A percentile compares a stretch with the other conserved stretches of the same genome.
Conservation (phyloP, 2,113 vertebrate genomes). For the Grammomys surdaster region DNA sequence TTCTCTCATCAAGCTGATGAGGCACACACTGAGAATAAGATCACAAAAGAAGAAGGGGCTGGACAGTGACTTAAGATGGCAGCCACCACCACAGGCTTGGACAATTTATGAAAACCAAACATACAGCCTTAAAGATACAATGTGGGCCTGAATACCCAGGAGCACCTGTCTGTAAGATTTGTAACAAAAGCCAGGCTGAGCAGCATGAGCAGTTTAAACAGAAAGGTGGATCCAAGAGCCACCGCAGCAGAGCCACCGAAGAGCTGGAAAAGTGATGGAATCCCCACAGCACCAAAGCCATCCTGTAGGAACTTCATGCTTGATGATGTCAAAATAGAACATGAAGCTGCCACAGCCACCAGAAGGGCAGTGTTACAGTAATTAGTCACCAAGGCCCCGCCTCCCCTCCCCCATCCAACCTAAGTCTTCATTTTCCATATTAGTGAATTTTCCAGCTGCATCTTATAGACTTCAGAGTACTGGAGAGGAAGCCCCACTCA, state of each 20-base stretch:
- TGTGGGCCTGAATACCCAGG: background rate
- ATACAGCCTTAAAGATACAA: background rate
- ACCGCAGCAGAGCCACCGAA: background rate
- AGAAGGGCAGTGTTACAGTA: conserved; percentile 93
- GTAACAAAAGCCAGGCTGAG: background rate
- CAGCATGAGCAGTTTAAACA: background rate
- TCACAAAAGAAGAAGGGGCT: background rate
- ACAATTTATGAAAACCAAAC: background rate
- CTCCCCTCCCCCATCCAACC: background rate
- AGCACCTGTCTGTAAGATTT: background rate
- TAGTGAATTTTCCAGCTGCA: background rate
- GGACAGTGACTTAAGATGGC: background rate
- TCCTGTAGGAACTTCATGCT: conserved; percentile 93
- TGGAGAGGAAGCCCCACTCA: background rate
- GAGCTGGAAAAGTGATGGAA: conserved; percentile 93
- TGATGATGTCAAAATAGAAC: too few species aligned
- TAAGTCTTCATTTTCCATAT: background rate
- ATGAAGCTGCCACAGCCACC: conserved; percentile 94
- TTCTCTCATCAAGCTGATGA: background rate
- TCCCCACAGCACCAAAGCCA: conserved; percentile 93
- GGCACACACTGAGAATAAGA: background rate
- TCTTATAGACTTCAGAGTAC: background rate
- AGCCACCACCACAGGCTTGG: background rate
- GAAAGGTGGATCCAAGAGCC: background rate
- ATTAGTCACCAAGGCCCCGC: conserved; percentile 67